These are phyloP conservation scores for Chionodraco myersi DNA, from an alignment of 2,113 vertebrate species.

Conservation along the genomic window DNA sequence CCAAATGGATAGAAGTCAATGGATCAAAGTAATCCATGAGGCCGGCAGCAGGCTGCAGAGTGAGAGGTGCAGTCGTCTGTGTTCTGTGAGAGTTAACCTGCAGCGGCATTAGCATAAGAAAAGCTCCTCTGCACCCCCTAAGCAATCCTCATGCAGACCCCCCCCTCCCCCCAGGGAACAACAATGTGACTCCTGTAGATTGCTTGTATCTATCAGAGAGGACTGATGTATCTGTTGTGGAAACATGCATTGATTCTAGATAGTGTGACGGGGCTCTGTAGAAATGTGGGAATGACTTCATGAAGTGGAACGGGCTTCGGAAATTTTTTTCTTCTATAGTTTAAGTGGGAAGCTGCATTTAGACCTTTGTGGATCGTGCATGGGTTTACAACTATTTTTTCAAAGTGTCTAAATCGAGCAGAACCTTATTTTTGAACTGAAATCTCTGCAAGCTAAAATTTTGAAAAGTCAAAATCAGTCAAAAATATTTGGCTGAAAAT, in stretches of 20 bases:
- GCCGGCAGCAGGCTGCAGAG: not conserved
- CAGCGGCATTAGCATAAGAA: slow-evolving; percentile 78
- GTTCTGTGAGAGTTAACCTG: slow-evolving; percentile 10
- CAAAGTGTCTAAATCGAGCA: no score
- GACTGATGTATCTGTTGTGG: slow-evolving; percentile 79
- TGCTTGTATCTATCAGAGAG: slow-evolving; percentile 81
- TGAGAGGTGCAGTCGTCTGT: slow-evolving; percentile 1
- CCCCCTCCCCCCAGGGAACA: not conserved
- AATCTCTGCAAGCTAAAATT: no score
- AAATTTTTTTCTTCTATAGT: no score
- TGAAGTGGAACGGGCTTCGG: no score
- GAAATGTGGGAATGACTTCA: no score
- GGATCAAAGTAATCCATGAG: not conserved
- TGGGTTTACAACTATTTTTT: no score
- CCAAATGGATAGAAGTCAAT: no score
- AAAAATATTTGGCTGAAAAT: no score
- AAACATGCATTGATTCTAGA: slow-evolving; percentile 72
- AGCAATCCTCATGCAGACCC: not conserved
- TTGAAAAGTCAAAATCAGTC: no score
- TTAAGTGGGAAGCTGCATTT: no score
- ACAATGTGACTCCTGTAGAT: slow-evolving; percentile 74
- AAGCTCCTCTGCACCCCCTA: slow-evolving; percentile 4
- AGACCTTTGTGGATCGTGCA: no score
- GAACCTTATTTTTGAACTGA: no score
- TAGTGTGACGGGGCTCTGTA: slow-evolving; percentile 11